Evolutionary conservation across 2,113 vertebrate species (phyloP), one percentile per base, ranked within the genome.

Genomic region (Oryzias javanicus): DNA sequence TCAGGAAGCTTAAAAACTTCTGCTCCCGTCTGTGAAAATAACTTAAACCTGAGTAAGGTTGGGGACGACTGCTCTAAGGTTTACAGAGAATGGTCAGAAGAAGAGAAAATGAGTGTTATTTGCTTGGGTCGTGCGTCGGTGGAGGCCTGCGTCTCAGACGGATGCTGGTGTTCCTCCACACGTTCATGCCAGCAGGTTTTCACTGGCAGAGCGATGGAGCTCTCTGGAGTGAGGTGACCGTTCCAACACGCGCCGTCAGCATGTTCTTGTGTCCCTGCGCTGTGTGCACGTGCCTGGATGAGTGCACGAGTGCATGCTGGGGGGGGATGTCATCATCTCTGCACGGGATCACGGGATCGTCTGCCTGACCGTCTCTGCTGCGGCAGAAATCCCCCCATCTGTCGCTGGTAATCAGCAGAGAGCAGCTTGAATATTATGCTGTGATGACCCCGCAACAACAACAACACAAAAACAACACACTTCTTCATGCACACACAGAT

Each of bases 311-410:
- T 65, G 55, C 64, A 53, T 60, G 40, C 73, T 25, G 47, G 59
- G 49, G 65, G 65, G 16, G 53, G 56, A 67, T 58, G 60, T 56
- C 76, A 66, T 85, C 84, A 65, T 78, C 68, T 64, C 49, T 45
- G 29, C 62, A 70, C 57, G 53, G 57, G 70, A 82, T 81, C 72
- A 83, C 51, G 19, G 71, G 66, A 84, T 60, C 60, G 66, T 74
- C 71, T 78, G 47, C 57, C 64, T 65, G 50, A 48, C 55, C 63
- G 45, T 67, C 47, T 73, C 66, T 48, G 50, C 47, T 5, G 5
- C 64, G 61, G 82, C 85, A 82, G 74, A 85, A 86, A 88, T 86
- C 81, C 86, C 71, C 76, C 84, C 86, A 87, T 89, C 83, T 88
- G 86, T 88, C 74, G 14, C 42, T 72, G 44, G 67, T 83, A 76